phyloP scores from a whole-genome alignment of 1,140 invertebrate genomes.

The Stenopsyche tienmushanensis region DNA sequence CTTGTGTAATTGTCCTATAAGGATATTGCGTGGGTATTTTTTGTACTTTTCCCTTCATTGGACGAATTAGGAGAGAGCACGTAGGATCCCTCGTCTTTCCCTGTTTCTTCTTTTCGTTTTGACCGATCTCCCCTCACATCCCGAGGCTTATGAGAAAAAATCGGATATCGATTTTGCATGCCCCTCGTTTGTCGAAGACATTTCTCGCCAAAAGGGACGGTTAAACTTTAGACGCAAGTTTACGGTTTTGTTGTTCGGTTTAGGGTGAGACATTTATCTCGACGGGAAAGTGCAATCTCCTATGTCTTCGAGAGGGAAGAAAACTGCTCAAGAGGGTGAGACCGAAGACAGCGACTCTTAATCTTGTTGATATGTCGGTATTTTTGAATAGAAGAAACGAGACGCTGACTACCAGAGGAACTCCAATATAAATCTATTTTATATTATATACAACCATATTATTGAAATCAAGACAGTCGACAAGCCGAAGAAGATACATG shows the following conservation, averaged over 20 bases:
- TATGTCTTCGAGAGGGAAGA: conserved; percentile 6
- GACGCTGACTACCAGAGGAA: no score
- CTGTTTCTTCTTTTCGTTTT: no score
- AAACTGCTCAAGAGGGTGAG: not conserved
- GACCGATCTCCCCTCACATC: not conserved
- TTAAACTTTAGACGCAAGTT: conserved; percentile 1
- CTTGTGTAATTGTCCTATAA: no score
- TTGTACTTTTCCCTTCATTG: not conserved
- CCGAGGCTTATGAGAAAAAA: not conserved
- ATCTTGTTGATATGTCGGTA: not conserved
- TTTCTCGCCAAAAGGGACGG: conserved; percentile 1
- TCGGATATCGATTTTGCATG: conserved; percentile 2
- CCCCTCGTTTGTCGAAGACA: not conserved
- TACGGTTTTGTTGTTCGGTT: conserved; percentile 6
- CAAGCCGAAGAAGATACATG: no score
- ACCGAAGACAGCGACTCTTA: not conserved
- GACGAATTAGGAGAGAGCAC: no score
- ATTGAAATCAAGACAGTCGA: no score
- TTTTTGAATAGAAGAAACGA: no score
- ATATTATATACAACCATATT: no score
- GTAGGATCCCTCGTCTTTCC: no score
- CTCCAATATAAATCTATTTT: no score
- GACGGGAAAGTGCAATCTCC: conserved; percentile 26
- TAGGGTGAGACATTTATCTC: conserved; percentile 13
- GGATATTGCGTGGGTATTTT: not conserved